These are phyloP conservation scores for Hemiprocne comata DNA, from an alignment of 2,113 vertebrate genomes.

Conservation along the genomic window DNA sequence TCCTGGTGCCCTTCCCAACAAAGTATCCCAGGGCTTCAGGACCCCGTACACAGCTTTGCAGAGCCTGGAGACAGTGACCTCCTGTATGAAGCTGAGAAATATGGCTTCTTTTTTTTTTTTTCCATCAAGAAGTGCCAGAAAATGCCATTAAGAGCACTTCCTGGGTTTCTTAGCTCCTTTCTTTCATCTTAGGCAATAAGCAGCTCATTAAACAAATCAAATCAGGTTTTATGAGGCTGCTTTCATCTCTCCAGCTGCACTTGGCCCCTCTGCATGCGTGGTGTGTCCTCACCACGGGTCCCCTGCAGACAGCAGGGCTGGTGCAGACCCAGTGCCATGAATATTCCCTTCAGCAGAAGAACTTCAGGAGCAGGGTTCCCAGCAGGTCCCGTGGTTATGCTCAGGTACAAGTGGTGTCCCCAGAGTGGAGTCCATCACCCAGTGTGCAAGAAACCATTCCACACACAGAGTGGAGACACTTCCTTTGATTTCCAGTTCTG, in stretches of 20 bases:
- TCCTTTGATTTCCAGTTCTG: too few relatives aligned
- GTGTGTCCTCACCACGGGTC: neutral
- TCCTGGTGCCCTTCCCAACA: neutral
- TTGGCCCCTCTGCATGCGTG: neutral
- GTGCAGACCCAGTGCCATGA: neutral
- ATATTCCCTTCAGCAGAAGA: too few relatives aligned
- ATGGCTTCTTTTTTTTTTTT: neutral
- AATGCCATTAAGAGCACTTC: neutral
- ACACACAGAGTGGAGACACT: too few relatives aligned
- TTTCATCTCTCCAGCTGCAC: neutral
- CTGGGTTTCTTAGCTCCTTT: neutral
- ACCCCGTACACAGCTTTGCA: neutral
- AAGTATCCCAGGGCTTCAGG: neutral
- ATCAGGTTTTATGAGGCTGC: neutral
- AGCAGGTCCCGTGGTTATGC: fast-evolving
- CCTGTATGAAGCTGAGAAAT: neutral
- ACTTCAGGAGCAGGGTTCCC: neutral
- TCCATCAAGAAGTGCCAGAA: neutral
- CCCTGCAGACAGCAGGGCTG: neutral
- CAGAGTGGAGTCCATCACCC: too few relatives aligned
- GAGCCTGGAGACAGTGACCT: too few relatives aligned
- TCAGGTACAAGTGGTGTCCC: too few relatives aligned
- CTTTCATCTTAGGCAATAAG: neutral
- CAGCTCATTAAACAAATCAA: neutral
- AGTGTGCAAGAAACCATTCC: too few relatives aligned